A percentile compares a stretch with the other conserved stretches of the same genome.
phyloP scores from a whole-genome alignment of 2,113 vertebrate species.

The Phrynocephalus versicolor region DNA sequence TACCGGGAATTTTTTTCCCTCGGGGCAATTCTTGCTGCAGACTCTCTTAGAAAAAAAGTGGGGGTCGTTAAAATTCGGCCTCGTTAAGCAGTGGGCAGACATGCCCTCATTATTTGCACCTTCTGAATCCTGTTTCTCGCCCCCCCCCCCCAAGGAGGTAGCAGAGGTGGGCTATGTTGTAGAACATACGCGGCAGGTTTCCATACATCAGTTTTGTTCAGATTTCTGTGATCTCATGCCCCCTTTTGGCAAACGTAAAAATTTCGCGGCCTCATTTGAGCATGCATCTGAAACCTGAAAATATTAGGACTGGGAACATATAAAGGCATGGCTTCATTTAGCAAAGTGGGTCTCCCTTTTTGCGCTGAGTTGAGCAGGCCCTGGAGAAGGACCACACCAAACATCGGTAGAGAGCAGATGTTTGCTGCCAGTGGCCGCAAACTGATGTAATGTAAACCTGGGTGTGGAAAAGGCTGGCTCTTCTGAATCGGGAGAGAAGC shows the following conservation, averaged over 20 bases:
- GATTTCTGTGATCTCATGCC: neutral
- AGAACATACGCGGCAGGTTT: too few relatives aligned
- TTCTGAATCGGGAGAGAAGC: conserved; percentile 13
- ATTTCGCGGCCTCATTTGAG: too few relatives aligned
- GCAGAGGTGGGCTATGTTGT: neutral
- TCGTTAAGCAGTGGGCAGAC: conserved; percentile 16
- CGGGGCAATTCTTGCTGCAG: conserved; percentile 42
- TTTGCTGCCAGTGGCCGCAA: neutral
- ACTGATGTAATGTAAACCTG: neutral
- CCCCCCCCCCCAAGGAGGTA: conserved; percentile 31
- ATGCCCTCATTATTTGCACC: conserved; percentile 34
- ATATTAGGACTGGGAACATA: too few relatives aligned
- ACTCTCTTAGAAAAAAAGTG: conserved; percentile 40
- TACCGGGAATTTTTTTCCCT: neutral
- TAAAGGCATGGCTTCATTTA: too few relatives aligned
- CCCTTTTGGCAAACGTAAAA: too few relatives aligned
- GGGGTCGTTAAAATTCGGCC: conserved; percentile 57
- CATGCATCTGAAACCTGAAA: too few relatives aligned
- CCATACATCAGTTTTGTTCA: rapidly evolving
- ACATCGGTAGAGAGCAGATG: neutral
- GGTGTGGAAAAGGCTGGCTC: conserved; percentile 2
- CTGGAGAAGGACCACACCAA: too few relatives aligned
- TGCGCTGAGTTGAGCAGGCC: too few relatives aligned
- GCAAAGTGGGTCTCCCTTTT: too few relatives aligned
- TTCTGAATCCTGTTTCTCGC: conserved; percentile 7